Evolutionary conservation across 2,888 invertebrate species (phyloP), one percentile per base, ranked within the genome.

Genomic region (Aricia artaxerxes): DNA sequence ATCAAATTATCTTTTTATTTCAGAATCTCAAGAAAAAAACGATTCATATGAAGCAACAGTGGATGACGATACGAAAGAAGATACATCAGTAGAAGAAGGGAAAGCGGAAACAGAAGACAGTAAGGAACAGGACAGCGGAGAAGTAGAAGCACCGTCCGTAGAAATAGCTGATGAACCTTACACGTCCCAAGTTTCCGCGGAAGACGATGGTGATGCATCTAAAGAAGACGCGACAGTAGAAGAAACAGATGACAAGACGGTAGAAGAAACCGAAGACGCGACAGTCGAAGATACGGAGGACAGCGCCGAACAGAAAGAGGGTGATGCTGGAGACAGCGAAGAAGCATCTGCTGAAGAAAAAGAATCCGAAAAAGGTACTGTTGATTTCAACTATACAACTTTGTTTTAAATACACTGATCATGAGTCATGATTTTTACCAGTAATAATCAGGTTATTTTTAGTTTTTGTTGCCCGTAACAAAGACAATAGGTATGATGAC

Each of bases 131-230:
- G 60, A 73, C 11, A 75, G 79, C 69, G 84, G 86, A 81, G 92
- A 91, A 83, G 89, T 90, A 78, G 91, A 91, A 79, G 85, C 86
- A 73, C 92, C 92, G 78, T 91, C 92, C 77, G 86, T 94, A 79
- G 92, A 94, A 88, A 90, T 94, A 84, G 94, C 93, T 80, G 94
- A 94, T 81, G 95, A 95, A 84, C 94, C 95, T 40, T 92, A 94
- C 82, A 87, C 92, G 79, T 86, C 92, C 83, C 91, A 93, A 86
- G 89, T 89, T 81, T 92, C 95, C 83, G 91, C 93, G 79, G 95
- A 95, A 86, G 92, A 91, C 82, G 84, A 93, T 79, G 87, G 89
- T 77, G 88, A 89, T 83, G 91, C 92, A 80, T 91, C 92, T 78
- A 91, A 89, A 82, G 93, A 93, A 86, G 88, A 90, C 73, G 80